Base-by-base conservation (phyloP, 2,797 vertebrate genomes). In the Peromyscus eremicus region DNA sequence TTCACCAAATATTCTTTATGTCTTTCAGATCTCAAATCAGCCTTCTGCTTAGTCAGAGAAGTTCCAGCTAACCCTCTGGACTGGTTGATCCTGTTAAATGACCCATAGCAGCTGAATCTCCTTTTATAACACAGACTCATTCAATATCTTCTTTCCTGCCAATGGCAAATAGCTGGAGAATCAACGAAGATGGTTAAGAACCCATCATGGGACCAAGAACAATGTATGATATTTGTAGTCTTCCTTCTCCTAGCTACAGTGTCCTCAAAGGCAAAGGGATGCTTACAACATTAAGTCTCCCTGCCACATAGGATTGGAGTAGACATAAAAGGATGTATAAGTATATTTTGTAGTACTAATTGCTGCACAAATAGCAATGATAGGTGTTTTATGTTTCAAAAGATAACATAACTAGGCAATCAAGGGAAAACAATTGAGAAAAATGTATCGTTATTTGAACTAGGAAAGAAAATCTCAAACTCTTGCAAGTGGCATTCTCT, bases 361-460 rank as follows among this genome's bases (percentile, higher is more conserved):
- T 13, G 4, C 27, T 80, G 4, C 17, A 19, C 7, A 92, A 19
- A 88, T 0, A 55, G n/a, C 16, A 62, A 27, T 43, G 49, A 43
- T 46, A 43, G 55, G 19, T 89, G 23, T 29, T 34, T 84, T 80
- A 55, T 86, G 73, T 92, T 86, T 93, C 87, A 52, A 52, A 91
- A 83, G 37, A 32, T 32, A 73, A 86, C 6, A 46, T 14, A 49
- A 86, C 4, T 16, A 52, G 34, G 43, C 21, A 52, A 25, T 34
- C 64, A 70, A 86, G 52, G 14, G 43, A 52, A 70, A 52, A 34
- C 21, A 70, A 70, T 27, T 86, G 46, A 86, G 60, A 70, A 57
- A 52, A 46, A 70, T 37, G 6, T 27, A 52, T 70, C 6, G 25
- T 52, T 37, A 52, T 70, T 86, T 86, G 68, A 52, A 86, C 7